Evolutionary conservation across 2,113 vertebrate species (phyloP), one percentile per base, ranked within the genome.

Genomic region (Oryzias woworae): DNA sequence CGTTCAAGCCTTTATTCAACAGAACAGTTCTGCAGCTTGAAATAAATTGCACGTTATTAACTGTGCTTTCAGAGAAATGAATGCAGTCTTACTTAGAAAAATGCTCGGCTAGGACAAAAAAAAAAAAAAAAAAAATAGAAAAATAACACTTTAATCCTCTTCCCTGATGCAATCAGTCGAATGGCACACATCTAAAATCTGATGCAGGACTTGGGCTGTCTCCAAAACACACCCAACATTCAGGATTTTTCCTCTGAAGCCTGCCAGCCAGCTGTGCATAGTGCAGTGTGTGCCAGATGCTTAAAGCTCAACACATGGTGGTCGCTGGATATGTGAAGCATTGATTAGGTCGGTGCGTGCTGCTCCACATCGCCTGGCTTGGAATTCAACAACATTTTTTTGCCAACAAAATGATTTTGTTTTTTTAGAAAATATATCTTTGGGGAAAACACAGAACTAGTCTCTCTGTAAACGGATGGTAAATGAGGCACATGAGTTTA

Each of bases 141-240:
- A 63, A 86, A 77, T 79, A 75, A 53, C 53, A 54, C 63, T 70
- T 77, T 81, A 87, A 87, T 85, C 85, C 83, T 73, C 61, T 22
- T 53, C 64, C 2, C 59, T 66, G 77, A 79, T 72, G 77, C 77
- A 84, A 87, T 85, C 85, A 70, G 68, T 58, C n/a, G 54, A 82
- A 75, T 69, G 67, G 80, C 82, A 75, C 76, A 63, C 58, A 71
- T 83, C 58, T 64, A 64, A 82, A 75, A 76, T 78, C 74, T 69
- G 75, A 79, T 68, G 62, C 69, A 65, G 82, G 51, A 72, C 52
- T 57, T 77, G 82, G 80, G 66, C 24, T 58, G 20, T n/a, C 69
- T 76, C 83, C 80, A 86, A 78, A 75, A 74, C 45, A 66, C 71
- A 75, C 65, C 73, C 54, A 41, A 31, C 48, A 69, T 56, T 69